Evolutionary conservation across 2,888 invertebrate species (phyloP), one percentile per base, ranked within the genome.

Genomic region (Merodon equestris): DNA sequence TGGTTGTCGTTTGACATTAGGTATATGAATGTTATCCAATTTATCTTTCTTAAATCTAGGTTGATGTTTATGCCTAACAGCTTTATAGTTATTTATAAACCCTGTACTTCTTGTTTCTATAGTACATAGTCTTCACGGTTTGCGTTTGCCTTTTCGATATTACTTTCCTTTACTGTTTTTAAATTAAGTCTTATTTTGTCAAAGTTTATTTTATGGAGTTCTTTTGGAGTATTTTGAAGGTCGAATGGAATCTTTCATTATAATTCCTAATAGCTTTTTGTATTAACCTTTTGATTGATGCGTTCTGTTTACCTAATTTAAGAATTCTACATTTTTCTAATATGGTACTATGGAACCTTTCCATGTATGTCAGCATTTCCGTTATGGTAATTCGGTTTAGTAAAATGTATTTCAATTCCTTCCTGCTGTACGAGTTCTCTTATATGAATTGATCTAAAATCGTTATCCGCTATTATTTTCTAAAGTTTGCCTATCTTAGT

Each of bases 11-110:
- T 27, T 27, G 27, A 27, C 27, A 27, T 27, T 27, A 27, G 27
- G 7, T 9, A 40, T 34, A 53, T 70, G 70, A 10, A 60, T 54
- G 4, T 61, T 71, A 0, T 27, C 10, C 14, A 71, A 48, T 19
- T 51, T 72, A 45, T 18, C 51, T 12, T 64, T 72, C 47, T 34
- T 64, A 56, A 54, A 72, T 44, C 36, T 64, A 58, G 63, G 71
- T 9, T 58, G 36, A n/a, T 73, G 58, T 10, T 72, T 66, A 45
- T 57, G 64, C 27, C 72, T 57, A 34, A 73, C 57, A 27, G 66
- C 72, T n/a, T 50, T 64, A 13, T 72, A 72, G 5, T 57, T 64
- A 34, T 56, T 63, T 34, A 64, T 54, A 56, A 72, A 72, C 4
- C 71, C 63, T 9, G 53, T 54, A 12, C 61, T 48, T 17, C 61